Percentiles rank a stretch among this genome's conserved stretches.
phyloP scores from a whole-genome alignment of 2,797 vertebrate genomes.

The Lates japonicus region DNA sequence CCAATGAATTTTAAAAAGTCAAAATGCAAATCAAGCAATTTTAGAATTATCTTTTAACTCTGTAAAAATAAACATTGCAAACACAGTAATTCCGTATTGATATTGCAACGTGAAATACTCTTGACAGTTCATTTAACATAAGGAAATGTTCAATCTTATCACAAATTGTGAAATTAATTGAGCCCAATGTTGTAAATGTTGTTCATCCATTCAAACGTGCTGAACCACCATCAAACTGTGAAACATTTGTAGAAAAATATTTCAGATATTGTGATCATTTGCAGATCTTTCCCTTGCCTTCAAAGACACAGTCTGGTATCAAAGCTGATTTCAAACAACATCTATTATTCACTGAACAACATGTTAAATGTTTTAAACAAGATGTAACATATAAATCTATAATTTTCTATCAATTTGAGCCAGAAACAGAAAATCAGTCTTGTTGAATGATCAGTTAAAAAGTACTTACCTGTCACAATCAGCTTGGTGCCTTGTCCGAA shows the following conservation, averaged over 20 bases:
- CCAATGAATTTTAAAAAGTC: too few relatives aligned
- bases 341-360: background rate
- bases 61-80: too few relatives aligned
- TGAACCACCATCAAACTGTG: background rate
- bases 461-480: conserved; percentile 70
- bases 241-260: too few relatives aligned
- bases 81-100: too few relatives aligned
- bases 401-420: background rate
- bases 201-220: background rate
- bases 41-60: too few relatives aligned
- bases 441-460: conserved; percentile 12
- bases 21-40: too few relatives aligned
- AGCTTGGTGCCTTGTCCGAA: conserved; percentile 80
- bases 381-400: background rate
- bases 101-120: too few relatives aligned
- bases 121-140: background rate
- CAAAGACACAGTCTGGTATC: background rate
- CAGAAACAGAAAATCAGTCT: background rate
- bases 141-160: too few relatives aligned
- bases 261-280: background rate
- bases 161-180: background rate
- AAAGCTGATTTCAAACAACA: background rate
- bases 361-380: background rate
- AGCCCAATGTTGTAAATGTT: background rate
- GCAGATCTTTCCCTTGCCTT: background rate